phyloP scores from a whole-genome alignment of 1,140 invertebrate genomes.

The Aradophagus sp. region DNA sequence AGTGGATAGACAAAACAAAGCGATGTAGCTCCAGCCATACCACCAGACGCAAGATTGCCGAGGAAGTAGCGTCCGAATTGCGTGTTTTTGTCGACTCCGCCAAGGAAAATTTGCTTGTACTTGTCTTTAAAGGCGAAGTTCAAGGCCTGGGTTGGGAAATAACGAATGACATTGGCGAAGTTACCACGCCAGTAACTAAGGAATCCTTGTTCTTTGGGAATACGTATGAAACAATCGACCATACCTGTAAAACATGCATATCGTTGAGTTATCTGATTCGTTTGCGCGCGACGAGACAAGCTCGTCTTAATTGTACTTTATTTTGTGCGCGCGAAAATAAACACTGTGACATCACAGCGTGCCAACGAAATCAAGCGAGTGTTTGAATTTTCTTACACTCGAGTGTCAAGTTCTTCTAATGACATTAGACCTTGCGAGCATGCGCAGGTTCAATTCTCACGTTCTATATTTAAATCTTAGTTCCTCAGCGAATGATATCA shows the following conservation, averaged over 20 bases:
- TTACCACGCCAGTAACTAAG: slow-evolving; percentile 95
- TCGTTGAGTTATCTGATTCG: too few species aligned
- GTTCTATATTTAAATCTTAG: slow-evolving; percentile 6
- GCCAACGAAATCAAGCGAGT: too few species aligned
- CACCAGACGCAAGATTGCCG: slow-evolving; percentile 93
- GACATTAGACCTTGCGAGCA: slow-evolving; percentile 19
- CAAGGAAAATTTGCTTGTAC: slow-evolving; percentile 89
- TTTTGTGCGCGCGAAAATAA: too few species aligned
- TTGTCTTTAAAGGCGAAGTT: slow-evolving; percentile 97
- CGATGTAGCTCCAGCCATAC: slow-evolving; percentile 94
- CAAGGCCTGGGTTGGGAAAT: slow-evolving; percentile 96
- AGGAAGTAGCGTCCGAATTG: slow-evolving; percentile 90
- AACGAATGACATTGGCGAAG: slow-evolving; percentile 92
- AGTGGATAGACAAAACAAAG: slow-evolving; percentile 97
- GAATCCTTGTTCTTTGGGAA: slow-evolving; percentile 90
- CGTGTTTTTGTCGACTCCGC: slow-evolving; percentile 90
- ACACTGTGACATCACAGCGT: too few species aligned
- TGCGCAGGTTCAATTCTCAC: background rate
- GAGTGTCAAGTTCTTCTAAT: slow-evolving; percentile 24
- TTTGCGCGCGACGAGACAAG: slow-evolving; percentile 5
- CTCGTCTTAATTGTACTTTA: too few species aligned
- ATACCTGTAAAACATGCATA: slow-evolving; percentile 79
- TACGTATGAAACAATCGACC: slow-evolving; percentile 89
- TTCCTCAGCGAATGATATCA: background rate
- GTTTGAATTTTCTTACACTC: too few species aligned